Evolutionary conservation across 2,797 vertebrate species (phyloP), one percentile per base, ranked within the genome.

Genomic region (Diplodus sargus): DNA sequence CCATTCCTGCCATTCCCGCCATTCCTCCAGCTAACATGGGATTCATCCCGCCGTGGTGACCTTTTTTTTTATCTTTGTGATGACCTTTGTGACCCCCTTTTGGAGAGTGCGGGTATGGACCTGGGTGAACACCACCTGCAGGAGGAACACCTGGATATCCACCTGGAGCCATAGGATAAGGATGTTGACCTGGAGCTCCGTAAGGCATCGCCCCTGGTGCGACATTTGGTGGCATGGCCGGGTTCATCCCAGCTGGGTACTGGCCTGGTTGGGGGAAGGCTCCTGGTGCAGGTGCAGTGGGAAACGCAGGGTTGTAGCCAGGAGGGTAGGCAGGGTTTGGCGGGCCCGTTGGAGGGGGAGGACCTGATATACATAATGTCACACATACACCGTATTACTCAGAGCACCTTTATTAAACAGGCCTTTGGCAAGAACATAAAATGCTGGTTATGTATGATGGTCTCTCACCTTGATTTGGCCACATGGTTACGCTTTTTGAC

Each of bases 381-480:
- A 79, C 11, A 78, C 9, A 78, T 13, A 67, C 1, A 70, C 4
- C 2, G 30, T 52, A 25, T 48, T 25, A 2, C 18, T 47, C 11
- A 64, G 4, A 67, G 8, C 3, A 60, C 3, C 6, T 65, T 42
- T 30, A 1, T 34, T 39, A 61, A 52, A 6, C 49, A 56, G 0
- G 3, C 20, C 20, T 11, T 54, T 39, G 39, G 42, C 1, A 47
- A 9, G 42, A 39, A 49, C 43, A 61, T 23, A 25, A 58, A 9
- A 67, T 59, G 9, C 4, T 15, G 22, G 8, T 47, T 30, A 45
- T 79, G 39, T 60, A 25, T 64, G 14, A 25, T 64, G 14, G 39
- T 70, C 20, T 74, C 81, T 6, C 54, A 95, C 94, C 94, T 92
- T 95, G 93, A 89, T 93, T 93, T 71, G 94, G 93, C 93, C 93